Conservation (phyloP, 2,113 vertebrate species). For the Chroicocephalus ridibundus region DNA sequence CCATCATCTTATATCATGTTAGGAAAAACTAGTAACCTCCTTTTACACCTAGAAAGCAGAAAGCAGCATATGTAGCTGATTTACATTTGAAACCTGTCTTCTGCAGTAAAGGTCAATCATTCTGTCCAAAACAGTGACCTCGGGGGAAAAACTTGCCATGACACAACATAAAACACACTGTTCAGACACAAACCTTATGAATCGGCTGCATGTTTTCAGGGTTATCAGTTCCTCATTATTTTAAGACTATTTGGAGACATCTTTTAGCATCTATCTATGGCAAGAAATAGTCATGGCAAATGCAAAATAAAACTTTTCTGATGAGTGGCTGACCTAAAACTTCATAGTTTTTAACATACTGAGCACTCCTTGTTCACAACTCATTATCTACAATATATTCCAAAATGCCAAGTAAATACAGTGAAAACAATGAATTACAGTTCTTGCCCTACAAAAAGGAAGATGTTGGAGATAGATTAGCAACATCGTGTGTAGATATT, state of each 20-base stretch:
- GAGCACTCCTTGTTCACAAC: not conserved
- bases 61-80: not conserved
- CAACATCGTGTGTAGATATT: not conserved
- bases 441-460: not conserved
- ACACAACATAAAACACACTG: not conserved
- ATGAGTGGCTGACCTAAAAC: slow-evolving; percentile 4
- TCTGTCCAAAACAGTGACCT: not conserved
- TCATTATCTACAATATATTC: not conserved
- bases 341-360: not conserved
- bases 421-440: not conserved
- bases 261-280: not conserved
- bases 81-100: not conserved
- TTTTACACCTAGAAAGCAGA: not conserved
- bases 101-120: not conserved
- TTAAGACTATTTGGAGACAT: slow-evolving; percentile 7
- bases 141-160: not conserved
- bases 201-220: not conserved
- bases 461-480: not conserved
- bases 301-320: not conserved
- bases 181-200: not conserved
- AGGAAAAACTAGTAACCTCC: not conserved
- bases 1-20: not conserved
- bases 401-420: not conserved
- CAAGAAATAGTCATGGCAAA: not conserved
- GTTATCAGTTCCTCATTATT: slow-evolving; percentile 46